phyloP scores from a whole-genome alignment of 1,140 invertebrate species.

The Drosophila nannoptera region DNA sequence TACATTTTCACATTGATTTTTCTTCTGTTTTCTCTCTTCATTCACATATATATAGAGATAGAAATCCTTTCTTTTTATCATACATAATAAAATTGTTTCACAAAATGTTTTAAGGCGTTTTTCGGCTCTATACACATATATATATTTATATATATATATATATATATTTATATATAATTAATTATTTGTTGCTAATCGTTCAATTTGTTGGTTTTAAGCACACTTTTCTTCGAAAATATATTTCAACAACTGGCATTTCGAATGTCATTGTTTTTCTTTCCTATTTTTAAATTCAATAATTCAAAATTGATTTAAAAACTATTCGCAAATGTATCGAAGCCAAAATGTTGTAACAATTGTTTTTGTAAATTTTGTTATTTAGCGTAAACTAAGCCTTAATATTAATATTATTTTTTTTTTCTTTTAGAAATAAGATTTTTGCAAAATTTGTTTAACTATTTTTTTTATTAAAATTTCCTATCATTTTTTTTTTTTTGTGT shows the following conservation, averaged over 20 bases:
- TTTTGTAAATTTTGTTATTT: conserved; percentile 57
- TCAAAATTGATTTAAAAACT: conserved; percentile 42
- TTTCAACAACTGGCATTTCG: conserved; percentile 63
- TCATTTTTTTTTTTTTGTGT: conserved; percentile 35
- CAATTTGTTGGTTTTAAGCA: conserved; percentile 61
- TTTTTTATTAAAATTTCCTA: conserved; percentile 45
- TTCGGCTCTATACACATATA: conserved; percentile 69
- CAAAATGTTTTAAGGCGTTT: conserved; percentile 73
- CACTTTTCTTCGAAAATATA: conserved; percentile 68
- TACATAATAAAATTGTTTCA: conserved; percentile 69
- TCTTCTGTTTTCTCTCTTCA: not conserved
- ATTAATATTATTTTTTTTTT: conserved; percentile 16
- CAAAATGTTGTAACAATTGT: conserved; percentile 40
- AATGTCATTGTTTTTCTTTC: conserved; percentile 56
- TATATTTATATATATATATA: conserved; percentile 45
- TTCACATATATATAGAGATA: not conserved
- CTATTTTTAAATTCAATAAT: conserved; percentile 45
- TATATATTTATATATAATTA: conserved; percentile 57
- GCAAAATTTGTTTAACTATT: conserved; percentile 12
- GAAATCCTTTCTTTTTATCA: conserved; percentile 32
- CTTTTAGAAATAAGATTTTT: conserved; percentile 19
- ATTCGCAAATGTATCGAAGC: conserved; percentile 45
- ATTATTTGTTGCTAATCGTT: conserved; percentile 42
- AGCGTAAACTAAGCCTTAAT: conserved; percentile 58
- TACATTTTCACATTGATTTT: conserved; percentile 57